Percentiles rank a stretch among this genome's conserved stretches.
These are phyloP conservation scores for Pelvicachromis taeniatus DNA, from an alignment of 2,113 vertebrate genomes.

Conservation along the genomic window DNA sequence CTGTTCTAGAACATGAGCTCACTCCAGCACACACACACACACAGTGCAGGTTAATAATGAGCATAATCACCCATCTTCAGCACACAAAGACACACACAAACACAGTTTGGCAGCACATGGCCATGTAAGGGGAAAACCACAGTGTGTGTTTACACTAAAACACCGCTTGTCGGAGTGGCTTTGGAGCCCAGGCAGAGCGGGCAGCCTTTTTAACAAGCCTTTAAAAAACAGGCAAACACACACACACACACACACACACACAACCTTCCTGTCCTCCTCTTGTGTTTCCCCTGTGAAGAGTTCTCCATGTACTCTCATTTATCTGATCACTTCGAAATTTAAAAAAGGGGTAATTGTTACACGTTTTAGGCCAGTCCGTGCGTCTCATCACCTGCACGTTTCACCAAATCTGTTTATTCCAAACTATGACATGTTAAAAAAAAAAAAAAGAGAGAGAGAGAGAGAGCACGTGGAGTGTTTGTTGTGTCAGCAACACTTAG, in stretches of 20 bases:
- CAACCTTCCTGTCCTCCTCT: not conserved
- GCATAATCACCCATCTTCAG: constrained; percentile 62
- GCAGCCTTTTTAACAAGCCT: constrained; percentile 62
- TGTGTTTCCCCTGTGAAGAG: not conserved
- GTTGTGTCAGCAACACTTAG: constrained; percentile 14
- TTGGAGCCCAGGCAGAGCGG: constrained; percentile 59
- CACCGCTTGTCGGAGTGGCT: constrained; percentile 65
- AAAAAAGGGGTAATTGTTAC: not conserved
- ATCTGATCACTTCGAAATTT: not conserved
- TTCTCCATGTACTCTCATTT: not conserved
- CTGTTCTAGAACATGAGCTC: constrained; percentile 21
- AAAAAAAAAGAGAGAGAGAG: not conserved
- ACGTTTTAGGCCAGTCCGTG: not conserved
- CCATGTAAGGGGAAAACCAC: constrained; percentile 77
- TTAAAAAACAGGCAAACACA: constrained; percentile 39
- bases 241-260: constrained; percentile 6
- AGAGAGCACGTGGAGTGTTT: constrained; percentile 1
- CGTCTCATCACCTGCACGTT: not conserved
- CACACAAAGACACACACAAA: constrained; percentile 46
- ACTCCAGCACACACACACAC: not conserved
- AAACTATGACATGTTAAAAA: not conserved
- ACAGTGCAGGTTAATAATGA: constrained; percentile 65
- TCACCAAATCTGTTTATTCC: not conserved
- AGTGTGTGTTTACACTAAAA: constrained; percentile 74
- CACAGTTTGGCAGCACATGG: constrained; percentile 59